Percentiles rank a stretch among this genome's conserved stretches.
Conservation (phyloP, 64 coral and sea anemone genomes). For the Pocillopora verrucosa region DNA sequence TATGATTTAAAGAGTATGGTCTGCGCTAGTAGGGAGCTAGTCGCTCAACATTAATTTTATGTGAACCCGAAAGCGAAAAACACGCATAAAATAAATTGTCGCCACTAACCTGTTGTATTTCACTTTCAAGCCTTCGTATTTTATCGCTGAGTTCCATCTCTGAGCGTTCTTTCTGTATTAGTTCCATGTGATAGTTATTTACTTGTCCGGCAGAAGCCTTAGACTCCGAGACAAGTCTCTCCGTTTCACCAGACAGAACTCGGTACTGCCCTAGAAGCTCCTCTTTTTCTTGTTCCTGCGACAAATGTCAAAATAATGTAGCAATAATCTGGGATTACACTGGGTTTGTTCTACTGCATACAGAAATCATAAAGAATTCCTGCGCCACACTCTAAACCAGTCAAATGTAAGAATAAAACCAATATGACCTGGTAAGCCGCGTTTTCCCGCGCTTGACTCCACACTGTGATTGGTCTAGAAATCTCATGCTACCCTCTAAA, state of each 20-base stretch:
- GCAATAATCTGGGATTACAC: not conserved
- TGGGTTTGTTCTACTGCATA: no score
- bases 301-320: not conserved
- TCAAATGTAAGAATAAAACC: not conserved
- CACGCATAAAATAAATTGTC: not conserved
- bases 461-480: no score
- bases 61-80: not conserved
- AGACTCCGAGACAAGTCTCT: constrained; percentile 75
- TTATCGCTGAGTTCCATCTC: constrained; percentile 82
- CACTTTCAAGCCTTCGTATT: constrained; percentile 71
- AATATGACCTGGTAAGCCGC: no score
- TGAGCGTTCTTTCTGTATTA: constrained; percentile 69
- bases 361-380: no score
- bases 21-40: no score
- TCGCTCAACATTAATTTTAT: no score
- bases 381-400: not conserved
- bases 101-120: constrained; percentile 88
- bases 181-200: constrained; percentile 77
- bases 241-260: constrained; percentile 82
- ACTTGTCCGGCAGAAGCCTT: constrained; percentile 77
- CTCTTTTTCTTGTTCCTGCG: constrained; percentile 97
- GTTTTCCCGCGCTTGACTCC: no score
- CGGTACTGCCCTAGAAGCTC: constrained; percentile 90
- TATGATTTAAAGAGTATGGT: no score
- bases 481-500: no score